Base-by-base conservation (phyloP, 2,113 vertebrate genomes). In the Heterotilapia buettikoferi region DNA sequence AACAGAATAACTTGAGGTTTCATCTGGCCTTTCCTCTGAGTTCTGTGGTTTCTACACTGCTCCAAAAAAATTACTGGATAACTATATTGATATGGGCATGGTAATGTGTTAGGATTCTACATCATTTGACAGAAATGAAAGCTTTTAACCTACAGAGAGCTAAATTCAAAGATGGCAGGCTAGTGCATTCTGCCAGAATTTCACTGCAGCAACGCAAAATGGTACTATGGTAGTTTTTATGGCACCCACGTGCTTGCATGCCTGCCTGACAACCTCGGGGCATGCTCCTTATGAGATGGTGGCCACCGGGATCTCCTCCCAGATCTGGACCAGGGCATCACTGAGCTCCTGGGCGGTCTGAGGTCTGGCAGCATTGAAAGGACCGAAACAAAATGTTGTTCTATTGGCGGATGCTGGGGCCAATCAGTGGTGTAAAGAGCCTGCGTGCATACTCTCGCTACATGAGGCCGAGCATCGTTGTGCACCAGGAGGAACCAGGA, bases 71-170 rank as follows among this genome's bases (percentile, higher is more conserved):
- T 36, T 63, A 63, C 59, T 63, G 1, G 10, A 12, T 3, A 66
- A 66, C 0, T 1, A 66, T 36, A 66, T n/a, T 66, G 61, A 38
- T 66, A n/a, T 66, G 61, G 61, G 0, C 10, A 1, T 66, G 18
- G 31, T 66, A 66, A 66, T 38, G 61, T 66, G 61, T 38, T 66
- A n/a, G 6, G 4, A 0, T 38, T 19, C 61, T 7, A 38, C 61
- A 13, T 38, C 10, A 12, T 66, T 66, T 66, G 6, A 21, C 19
- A 21, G 61, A 66, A 12, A 7, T 38, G 10, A 66, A 66, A 66
- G 18, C 31, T 38, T 66, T 66, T 66, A 66, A 38, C 4, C 0
- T 66, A 3, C 61, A 36, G 1, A 19, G 59, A 63, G 59, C 2
- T 36, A 36, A 63, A 63, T 63, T n/a, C 1, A 63, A 63, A 63